Percentiles rank a stretch among this genome's conserved stretches.
These are phyloP conservation scores for Drosophila anceps DNA, from an alignment of 2,888 invertebrate species.

Conservation along the genomic window DNA sequence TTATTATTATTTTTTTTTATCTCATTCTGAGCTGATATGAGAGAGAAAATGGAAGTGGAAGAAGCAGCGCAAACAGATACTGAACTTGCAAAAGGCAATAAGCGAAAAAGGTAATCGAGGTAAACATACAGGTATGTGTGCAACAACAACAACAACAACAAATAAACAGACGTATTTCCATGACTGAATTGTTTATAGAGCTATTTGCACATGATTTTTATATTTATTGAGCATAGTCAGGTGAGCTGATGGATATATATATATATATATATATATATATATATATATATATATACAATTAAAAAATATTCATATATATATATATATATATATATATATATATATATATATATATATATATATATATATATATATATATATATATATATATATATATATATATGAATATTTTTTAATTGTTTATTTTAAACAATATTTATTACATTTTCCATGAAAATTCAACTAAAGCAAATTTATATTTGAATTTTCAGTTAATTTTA, in stretches of 20 bases:
- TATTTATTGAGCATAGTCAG: slow-evolving; percentile 1
- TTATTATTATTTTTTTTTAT: slow-evolving; percentile 42
- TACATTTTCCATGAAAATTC: not conserved
- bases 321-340: not conserved
- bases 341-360: not conserved
- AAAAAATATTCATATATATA: not conserved
- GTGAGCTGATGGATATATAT: not conserved
- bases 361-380: not conserved
- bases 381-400: not conserved
- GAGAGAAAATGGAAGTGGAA: not conserved
- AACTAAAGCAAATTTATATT: not conserved
- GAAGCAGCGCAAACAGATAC: slow-evolving; percentile 8
- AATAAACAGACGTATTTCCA: not conserved
- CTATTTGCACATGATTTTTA: slow-evolving; percentile 11
- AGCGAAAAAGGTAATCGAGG: slow-evolving; percentile 23
- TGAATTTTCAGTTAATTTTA: not conserved
- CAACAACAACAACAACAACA: slow-evolving; percentile 12
- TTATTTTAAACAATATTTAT: not conserved
- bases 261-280: not conserved
- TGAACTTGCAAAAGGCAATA: slow-evolving; percentile 38
- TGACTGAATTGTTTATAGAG: not conserved
- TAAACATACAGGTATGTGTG: not conserved
- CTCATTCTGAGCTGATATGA: slow-evolving; percentile 13
- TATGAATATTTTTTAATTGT: not conserved
- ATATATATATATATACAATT: not conserved